Evolutionary conservation across 2,113 vertebrate genomes (phyloP).

Genomic region (Vidua macroura): DNA sequence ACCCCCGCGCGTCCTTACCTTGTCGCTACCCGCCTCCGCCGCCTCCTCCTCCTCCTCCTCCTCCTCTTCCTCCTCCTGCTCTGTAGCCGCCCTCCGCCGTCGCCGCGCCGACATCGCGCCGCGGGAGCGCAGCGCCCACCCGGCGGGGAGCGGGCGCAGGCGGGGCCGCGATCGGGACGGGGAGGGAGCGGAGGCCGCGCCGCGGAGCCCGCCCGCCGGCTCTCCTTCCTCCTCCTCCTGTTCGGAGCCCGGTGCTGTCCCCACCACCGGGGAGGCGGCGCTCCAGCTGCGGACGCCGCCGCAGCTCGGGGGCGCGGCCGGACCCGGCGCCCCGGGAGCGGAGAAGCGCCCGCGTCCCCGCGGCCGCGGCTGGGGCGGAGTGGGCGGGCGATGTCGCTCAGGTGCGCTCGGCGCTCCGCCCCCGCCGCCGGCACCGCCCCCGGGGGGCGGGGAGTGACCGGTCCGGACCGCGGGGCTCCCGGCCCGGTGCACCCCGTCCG

Average conservation of each 20-base stretch:
- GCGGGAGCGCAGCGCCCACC: not conserved
- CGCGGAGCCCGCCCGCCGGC: not conserved
- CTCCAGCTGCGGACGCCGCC: not conserved
- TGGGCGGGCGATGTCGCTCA: not conserved
- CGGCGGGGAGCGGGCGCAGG: not conserved
- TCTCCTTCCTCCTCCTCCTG: not conserved
- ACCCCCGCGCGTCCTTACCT: not conserved
- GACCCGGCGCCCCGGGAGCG: not conserved
- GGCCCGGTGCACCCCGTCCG: fast-evolving
- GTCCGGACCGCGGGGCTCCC: too few relatives aligned
- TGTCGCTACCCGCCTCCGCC: not conserved
- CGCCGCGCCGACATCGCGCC: not conserved
- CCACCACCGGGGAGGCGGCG: not conserved
- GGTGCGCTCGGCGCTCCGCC: not conserved
- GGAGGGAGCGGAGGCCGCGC: not conserved
- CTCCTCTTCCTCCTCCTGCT: not conserved
- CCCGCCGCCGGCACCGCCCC: not conserved
- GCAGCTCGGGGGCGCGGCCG: not conserved
- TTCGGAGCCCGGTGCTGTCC: not conserved
- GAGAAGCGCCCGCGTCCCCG: not conserved
- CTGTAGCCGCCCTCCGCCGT: not conserved
- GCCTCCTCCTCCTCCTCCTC: not conserved
- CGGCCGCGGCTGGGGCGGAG: not conserved
- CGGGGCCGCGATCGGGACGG: not conserved
- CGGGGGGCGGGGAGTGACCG: not conserved